Conservation (phyloP, 2,113 vertebrate species). For the Actenoides lindsayi region DNA sequence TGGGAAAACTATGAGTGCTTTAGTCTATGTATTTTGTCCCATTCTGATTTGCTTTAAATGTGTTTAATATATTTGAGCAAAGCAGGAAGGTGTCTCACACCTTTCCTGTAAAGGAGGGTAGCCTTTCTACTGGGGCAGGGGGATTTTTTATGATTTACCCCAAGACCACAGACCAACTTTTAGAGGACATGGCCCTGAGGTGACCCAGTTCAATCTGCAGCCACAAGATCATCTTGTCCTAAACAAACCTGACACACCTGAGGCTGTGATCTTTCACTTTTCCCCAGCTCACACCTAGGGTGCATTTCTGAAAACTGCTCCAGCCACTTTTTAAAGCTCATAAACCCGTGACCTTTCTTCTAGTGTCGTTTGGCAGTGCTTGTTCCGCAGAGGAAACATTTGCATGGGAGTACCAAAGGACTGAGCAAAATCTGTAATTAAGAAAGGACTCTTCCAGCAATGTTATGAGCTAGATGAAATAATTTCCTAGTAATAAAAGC, state of each 20-base stretch:
- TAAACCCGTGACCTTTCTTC: background rate
- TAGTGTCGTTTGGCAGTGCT: background rate
- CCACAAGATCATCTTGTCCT: background rate
- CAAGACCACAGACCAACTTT: background rate
- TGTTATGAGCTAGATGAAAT: slow-evolving; percentile 40
- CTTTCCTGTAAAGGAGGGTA: background rate
- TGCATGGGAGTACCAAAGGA: background rate
- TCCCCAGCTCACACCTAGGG: background rate
- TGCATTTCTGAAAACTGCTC: background rate
- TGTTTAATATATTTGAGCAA: background rate
- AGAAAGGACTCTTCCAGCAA: slow-evolving; percentile 10
- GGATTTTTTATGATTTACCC: background rate
- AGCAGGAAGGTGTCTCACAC: background rate
- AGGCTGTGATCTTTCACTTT: background rate
- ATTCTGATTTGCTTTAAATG: background rate
- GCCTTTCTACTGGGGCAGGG: background rate
- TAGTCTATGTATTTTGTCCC: background rate
- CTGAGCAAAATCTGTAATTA: slow-evolving; percentile 31
- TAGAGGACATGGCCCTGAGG: background rate
- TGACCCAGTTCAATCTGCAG: background rate
- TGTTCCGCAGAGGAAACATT: slow-evolving; percentile 37
- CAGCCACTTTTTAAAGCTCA: background rate
- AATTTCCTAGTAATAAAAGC: slow-evolving; percentile 54
- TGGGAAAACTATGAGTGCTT: background rate
- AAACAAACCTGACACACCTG: background rate